Percentiles rank a stretch among this genome's conserved stretches.
phyloP scores from a whole-genome alignment of 2,888 invertebrate species.

The Drosophila recens region DNA sequence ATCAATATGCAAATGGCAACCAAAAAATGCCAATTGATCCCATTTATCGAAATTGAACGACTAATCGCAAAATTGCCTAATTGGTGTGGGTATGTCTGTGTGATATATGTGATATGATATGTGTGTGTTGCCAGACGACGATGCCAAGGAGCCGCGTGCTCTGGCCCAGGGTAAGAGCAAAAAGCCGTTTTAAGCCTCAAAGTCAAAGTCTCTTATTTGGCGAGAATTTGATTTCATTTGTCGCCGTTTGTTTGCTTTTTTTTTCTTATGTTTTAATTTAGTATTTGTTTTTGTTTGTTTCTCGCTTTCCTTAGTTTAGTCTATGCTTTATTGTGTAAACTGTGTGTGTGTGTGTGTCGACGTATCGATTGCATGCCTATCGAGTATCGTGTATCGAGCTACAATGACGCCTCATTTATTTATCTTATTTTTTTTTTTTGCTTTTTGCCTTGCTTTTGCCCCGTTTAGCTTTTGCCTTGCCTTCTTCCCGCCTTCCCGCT shows the following conservation, averaged over 20 bases:
- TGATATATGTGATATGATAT: neutral
- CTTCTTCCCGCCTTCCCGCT: neutral
- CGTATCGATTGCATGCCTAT: constrained; percentile 48
- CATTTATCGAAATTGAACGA: constrained; percentile 14
- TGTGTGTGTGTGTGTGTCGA: constrained; percentile 22
- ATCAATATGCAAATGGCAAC: constrained; percentile 3
- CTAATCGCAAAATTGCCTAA: neutral
- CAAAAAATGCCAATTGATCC: constrained; percentile 3
- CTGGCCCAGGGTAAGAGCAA: constrained; percentile 79
- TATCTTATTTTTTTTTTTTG: neutral
- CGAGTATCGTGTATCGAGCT: constrained; percentile 12
- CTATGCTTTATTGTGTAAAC: constrained; percentile 21
- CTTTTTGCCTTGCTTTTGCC: constrained; percentile 21
- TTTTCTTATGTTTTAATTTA: constrained; percentile 19
- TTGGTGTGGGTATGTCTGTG: neutral
- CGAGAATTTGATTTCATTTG: constrained; percentile 22
- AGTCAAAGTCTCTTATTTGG: constrained; percentile 28
- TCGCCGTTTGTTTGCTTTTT: constrained; percentile 20
- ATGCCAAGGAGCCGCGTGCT: constrained; percentile 78
- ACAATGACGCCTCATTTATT: constrained; percentile 7
- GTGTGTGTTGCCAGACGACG: constrained; percentile 70
- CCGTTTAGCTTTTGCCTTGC: constrained; percentile 14
- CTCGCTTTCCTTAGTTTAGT: constrained; percentile 28
- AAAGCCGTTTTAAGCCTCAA: constrained; percentile 15
- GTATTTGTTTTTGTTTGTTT: constrained; percentile 23